Evolutionary conservation across 2,113 vertebrate genomes (phyloP), one percentile per base, ranked within the genome.

Genomic region (Xyliphius kryptos): DNA sequence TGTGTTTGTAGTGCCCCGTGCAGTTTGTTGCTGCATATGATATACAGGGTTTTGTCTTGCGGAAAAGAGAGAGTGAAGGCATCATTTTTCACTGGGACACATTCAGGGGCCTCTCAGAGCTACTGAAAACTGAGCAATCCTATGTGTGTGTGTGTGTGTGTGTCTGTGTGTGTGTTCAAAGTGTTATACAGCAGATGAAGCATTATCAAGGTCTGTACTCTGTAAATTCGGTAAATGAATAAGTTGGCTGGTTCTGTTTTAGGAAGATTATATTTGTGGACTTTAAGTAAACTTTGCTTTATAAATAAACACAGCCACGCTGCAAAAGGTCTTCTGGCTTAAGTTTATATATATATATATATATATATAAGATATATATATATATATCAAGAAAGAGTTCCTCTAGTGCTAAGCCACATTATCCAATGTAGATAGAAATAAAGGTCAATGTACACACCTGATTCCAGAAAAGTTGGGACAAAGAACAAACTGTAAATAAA

Each of bases 291-390:
- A 81, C 82, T 90, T 87, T 74, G 75, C 79, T 89, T 82, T 88
- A 82, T 91, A 92, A 94, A 92, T 89, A 91, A 87, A 85, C 79
- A 85, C 81, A 74, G 77, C 69, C 74, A 73, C 71, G 78, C 77
- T 74, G 77, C 68, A 80, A 73, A 63, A 81, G 74, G 72, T 86
- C 85, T 84, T 64, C 53, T 81, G 75, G 79, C 77, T 68, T 68
- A 77, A 79, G 69, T 73, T 74, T 77, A 74, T 70, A 77, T 74
- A 68, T 52, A 55, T 65, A 80, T n/a, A n/a, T n/a, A n/a, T n/a
- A n/a, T n/a, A n/a, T n/a, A n/a, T n/a, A n/a, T n/a, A n/a, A n/a
- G n/a, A n/a, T n/a, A n/a, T n/a, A n/a, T n/a, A n/a, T n/a, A n/a
- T n/a, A n/a, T n/a, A n/a, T n/a, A n/a, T n/a, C 77, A 55, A 70